A percentile compares a stretch with the other conserved stretches of the same genome.
phyloP scores from a whole-genome alignment of 2,113 vertebrate genomes.

The Neodon shergylaensis region DNA sequence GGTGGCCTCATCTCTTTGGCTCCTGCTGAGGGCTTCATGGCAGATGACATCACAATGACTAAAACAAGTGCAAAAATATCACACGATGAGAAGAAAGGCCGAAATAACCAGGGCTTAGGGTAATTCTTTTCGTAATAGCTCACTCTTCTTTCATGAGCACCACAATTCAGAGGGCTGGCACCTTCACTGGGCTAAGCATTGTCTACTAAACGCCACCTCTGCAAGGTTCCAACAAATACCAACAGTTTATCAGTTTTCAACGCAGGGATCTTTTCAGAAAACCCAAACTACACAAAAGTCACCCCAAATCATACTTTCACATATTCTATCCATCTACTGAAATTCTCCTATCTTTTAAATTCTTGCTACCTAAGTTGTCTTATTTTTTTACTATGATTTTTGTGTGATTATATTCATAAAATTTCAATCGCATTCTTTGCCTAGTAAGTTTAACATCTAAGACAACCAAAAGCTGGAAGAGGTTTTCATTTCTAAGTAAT shows the following conservation, averaged over 20 bases:
- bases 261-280: background rate
- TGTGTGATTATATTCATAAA: background rate
- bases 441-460: background rate
- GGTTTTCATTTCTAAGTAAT: slow-evolving; percentile 9
- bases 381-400: background rate
- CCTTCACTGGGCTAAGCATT: background rate
- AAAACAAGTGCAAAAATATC: background rate
- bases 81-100: no score
- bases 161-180: background rate
- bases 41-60: background rate
- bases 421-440: background rate
- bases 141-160: no score
- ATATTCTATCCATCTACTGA: background rate
- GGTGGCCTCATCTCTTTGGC: background rate
- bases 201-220: background rate
- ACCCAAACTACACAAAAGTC: background rate
- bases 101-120: no score
- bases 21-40: background rate
- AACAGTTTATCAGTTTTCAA: background rate
- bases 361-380: background rate
- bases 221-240: background rate
- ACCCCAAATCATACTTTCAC: background rate
- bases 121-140: background rate
- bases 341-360: background rate
- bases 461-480: background rate